Base-by-base conservation (phyloP, 2,113 vertebrate genomes). In the Potamarius usumacintae region DNA sequence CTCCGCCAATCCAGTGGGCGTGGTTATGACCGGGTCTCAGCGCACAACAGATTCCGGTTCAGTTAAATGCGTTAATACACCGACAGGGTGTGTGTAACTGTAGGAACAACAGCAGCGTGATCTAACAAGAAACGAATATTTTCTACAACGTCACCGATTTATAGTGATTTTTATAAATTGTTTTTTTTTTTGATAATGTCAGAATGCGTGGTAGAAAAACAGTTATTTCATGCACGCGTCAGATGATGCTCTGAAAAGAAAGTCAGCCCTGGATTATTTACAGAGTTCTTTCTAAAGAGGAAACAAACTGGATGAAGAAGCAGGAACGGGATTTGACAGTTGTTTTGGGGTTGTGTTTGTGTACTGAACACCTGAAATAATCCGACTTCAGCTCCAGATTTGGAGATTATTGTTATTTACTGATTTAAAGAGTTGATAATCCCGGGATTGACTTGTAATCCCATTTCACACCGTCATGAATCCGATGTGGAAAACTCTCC, bases 401-500 rank as follows among this genome's bases (percentile, higher is more conserved):
- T 25, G 88, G 90, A 92, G 88, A 90, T 87, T 88, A 86, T 12
- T 0, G 14, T 58, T n/a, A 50, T 76, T 76, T 7, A 62, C 50
- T 78, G 50, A 71, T 14, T 67, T 25, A 48, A 53, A 34, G n/a
- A 11, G n/a, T 5, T 57, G 34, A 17, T 88, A 88, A 88, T 57
- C 85, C 80, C 52, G 87, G 53, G 87, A 84, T 90, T 72, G 83
- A 90, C 87, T 60, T 48, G 65, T 83, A 84, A 82, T 87, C 79
- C 83, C 78, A 50, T 76, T 87, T 67, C 67, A 14, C 65, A 48
- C 60, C 12, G 76, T 91, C 93, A 96, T 97, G 96, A 94, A 96
- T 95, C 95, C 95, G 92, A 90, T 96, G 93, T 98, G 98, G 97
- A 98, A 96, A 96, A 97, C 96, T 96, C 97, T 96, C 88, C 96